Percentiles rank a stretch among this genome's conserved stretches.
These are phyloP conservation scores for Macrobrachium rosenbergii DNA, from an alignment of 1,140 invertebrate genomes.

Conservation along the genomic window DNA sequence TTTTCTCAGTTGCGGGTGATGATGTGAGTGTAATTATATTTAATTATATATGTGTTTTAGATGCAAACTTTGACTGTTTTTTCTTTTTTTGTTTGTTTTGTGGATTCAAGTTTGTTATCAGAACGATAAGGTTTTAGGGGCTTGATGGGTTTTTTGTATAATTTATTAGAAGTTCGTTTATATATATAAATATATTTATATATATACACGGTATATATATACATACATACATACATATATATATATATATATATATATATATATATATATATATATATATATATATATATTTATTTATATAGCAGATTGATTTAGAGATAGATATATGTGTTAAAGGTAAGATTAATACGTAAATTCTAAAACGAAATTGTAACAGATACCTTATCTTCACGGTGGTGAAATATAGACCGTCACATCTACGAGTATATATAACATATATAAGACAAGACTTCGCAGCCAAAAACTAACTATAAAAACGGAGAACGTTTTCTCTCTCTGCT, in stretches of 20 bases:
- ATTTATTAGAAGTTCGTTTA: not conserved
- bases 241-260: not conserved
- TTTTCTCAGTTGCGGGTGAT: too few relatives aligned
- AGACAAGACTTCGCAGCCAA: too few relatives aligned
- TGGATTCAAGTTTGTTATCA: not conserved
- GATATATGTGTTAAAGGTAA: slow-evolving; percentile 1
- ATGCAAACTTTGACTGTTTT: too few relatives aligned
- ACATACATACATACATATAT: not conserved
- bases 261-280: not conserved
- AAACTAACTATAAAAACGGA: too few relatives aligned
- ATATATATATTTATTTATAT: not conserved
- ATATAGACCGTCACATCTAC: too few relatives aligned
- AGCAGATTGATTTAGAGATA: too few relatives aligned
- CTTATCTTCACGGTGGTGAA: too few relatives aligned
- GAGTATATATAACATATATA: too few relatives aligned
- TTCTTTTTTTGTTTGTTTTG: not conserved
- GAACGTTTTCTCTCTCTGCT: too few relatives aligned
- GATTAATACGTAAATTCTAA: not conserved
- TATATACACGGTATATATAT: not conserved
- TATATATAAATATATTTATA: slow-evolving; percentile 8
- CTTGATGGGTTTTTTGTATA: not conserved
- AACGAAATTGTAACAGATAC: not conserved
- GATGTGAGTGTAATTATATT: too few relatives aligned
- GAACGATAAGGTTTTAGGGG: too few relatives aligned
- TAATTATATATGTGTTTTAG: too few relatives aligned